Evolutionary conservation across 2,888 invertebrate genomes (phyloP).

Genomic region (Euphydryas editha): DNA sequence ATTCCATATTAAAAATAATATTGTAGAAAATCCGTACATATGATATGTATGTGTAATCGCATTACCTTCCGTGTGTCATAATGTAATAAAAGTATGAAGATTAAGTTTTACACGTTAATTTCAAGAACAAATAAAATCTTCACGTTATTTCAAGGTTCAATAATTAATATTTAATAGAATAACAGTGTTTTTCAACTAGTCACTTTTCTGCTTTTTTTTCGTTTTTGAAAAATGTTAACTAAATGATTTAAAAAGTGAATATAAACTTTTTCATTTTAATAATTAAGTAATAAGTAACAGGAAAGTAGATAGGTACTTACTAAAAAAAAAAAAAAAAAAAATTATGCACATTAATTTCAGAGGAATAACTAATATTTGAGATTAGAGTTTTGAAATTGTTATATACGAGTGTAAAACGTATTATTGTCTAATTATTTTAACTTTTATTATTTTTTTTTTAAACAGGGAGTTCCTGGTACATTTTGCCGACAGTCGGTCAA

Average conservation of each 20-base stretch:
- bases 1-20: neutral
- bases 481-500: conserved; percentile 64
- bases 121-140: neutral
- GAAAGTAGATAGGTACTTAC: too few relatives aligned
- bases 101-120: neutral
- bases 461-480: conserved; percentile 65
- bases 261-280: too few relatives aligned
- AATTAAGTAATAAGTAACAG: too few relatives aligned
- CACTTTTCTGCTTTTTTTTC: too few relatives aligned
- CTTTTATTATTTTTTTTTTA: too few relatives aligned
- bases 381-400: too few relatives aligned
- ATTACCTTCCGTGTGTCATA: neutral
- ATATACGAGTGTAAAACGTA: too few relatives aligned
- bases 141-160: conserved; percentile 14
- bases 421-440: neutral
- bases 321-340: too few relatives aligned
- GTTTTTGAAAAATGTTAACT: too few relatives aligned
- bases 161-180: neutral
- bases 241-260: too few relatives aligned
- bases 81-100: conserved; percentile 3
- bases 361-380: too few relatives aligned
- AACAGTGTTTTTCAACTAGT: neutral
- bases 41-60: neutral
- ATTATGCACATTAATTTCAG: too few relatives aligned
- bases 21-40: neutral